Base-by-base conservation (phyloP, 2,113 vertebrate genomes). In the Erythrocercus mccallii region DNA sequence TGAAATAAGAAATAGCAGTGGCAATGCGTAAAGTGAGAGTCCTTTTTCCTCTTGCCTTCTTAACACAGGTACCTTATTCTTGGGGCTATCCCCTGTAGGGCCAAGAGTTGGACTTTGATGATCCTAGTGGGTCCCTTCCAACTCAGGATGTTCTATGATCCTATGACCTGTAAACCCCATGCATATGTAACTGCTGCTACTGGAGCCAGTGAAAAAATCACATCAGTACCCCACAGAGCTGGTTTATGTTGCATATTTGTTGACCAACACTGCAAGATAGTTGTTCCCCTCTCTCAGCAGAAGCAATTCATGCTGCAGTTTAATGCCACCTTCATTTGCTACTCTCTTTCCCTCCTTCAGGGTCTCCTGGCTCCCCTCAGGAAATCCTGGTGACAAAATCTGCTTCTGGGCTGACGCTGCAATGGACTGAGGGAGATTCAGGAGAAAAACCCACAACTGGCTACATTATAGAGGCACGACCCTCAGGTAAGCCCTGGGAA, bases 381-480 rank as follows among this genome's bases (percentile, higher is more conserved):
- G 98, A 98, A 58, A 97, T 99, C 92, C 95, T 98, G 53, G 98
- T 99, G 97, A 99, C 98, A 93, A 99, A 99, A 95, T 98, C 98
- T 10, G 80, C 98, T 77, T 98, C 99, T 9, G 98, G 97, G 19
- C 97, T 99, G 86, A 99, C 98, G 0, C 95, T 99, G 44, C 98
- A 98, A n/a, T 99, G 99, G 99, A 96, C 97, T 2, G 98, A 99
- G 71, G 99, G 99, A 33, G 97, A 98, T 1, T 53, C 92, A 0
- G 99, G 99, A 54, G 92, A 93, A 50, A 98, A 98, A 2, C 98
- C 98, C 33, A 98, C 99, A 58, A 98, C 97, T 0, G 98, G 99
- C 64, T 99, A 99, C 24, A 96, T 99, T 38, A 98, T 99, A 35
- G 99, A 99, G 97, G 98, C 99, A 62, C 98, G 99, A 45, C 98